Conservation (phyloP, 2,888 invertebrate species). For the Rotaria magnacalcarata region DNA sequence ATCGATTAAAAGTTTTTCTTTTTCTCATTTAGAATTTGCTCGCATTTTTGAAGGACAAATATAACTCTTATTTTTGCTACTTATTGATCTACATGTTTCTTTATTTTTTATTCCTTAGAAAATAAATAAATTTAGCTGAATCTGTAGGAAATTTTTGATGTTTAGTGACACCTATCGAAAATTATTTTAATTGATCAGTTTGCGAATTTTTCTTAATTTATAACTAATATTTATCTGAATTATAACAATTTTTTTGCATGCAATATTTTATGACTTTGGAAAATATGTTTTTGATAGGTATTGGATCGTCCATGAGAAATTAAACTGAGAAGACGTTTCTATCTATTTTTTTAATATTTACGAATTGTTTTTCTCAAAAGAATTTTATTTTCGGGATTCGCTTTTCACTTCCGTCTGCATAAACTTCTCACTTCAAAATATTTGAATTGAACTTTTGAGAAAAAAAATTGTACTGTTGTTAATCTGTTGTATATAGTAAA, state of each 20-base stretch:
- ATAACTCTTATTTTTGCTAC: background rate
- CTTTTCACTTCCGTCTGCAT: too few species aligned
- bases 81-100: too few species aligned
- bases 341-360: too few species aligned
- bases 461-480: background rate
- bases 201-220: background rate
- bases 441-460: background rate
- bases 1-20: background rate
- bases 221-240: background rate
- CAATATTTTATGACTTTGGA: background rate
- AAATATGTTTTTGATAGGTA: background rate
- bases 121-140: too few species aligned
- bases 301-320: background rate
- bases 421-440: background rate
- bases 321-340: background rate
- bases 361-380: too few species aligned
- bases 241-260: background rate
- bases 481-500: background rate
- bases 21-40: background rate
- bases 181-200: background rate
- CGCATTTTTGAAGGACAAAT: background rate
- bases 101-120: too few species aligned
- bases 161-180: background rate
- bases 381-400: too few species aligned
- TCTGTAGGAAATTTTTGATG: too few species aligned